Percentiles rank a stretch among this genome's conserved stretches.
phyloP scores from a whole-genome alignment of 1,140 invertebrate species.

The Zaprionus ornatus region DNA sequence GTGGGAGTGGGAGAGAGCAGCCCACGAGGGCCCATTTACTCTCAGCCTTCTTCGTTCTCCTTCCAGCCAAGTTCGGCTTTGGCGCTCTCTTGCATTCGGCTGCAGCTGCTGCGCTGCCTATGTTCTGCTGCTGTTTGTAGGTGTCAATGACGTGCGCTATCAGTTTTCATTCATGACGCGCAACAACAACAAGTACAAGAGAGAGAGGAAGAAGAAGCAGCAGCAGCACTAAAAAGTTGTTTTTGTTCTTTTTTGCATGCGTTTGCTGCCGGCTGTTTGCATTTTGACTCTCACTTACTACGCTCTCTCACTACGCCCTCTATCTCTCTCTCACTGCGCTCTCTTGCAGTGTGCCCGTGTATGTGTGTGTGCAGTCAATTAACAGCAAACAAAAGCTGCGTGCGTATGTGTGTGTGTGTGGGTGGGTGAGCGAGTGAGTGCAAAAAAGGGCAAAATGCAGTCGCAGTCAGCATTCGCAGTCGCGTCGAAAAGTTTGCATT shows the following conservation, averaged over 20 bases:
- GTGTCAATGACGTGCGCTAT: slow-evolving; percentile 81
- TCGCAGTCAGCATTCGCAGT: slow-evolving; percentile 15
- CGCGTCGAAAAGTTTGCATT: slow-evolving; percentile 59
- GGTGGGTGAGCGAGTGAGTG: slow-evolving; percentile 45
- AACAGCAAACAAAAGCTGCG: slow-evolving; percentile 74
- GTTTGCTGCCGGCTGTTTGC: slow-evolving; percentile 33
- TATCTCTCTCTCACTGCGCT: slow-evolving; percentile 11
- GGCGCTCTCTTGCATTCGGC: slow-evolving; percentile 24
- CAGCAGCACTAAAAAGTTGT: slow-evolving; percentile 21
- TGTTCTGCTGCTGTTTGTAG: slow-evolving; percentile 40
- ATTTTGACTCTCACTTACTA: slow-evolving; percentile 16
- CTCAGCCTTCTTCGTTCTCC: slow-evolving; percentile 8
- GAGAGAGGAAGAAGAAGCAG: background rate
- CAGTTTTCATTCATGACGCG: slow-evolving; percentile 74
- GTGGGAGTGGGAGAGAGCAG: background rate
- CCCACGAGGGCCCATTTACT: background rate
- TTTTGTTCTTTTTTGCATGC: slow-evolving; percentile 41
- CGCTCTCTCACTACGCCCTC: slow-evolving; percentile 14
- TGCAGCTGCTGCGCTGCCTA: slow-evolving; percentile 25
- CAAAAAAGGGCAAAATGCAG: slow-evolving; percentile 44
- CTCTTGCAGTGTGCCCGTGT: background rate
- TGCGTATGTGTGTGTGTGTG: slow-evolving; percentile 8
- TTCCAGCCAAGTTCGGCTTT: slow-evolving; percentile 13
- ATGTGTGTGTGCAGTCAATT: slow-evolving; percentile 72
- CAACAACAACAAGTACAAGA: slow-evolving; percentile 24